Base-by-base conservation (phyloP, 1,140 invertebrate species). In the Drosophila kanapiae region DNA sequence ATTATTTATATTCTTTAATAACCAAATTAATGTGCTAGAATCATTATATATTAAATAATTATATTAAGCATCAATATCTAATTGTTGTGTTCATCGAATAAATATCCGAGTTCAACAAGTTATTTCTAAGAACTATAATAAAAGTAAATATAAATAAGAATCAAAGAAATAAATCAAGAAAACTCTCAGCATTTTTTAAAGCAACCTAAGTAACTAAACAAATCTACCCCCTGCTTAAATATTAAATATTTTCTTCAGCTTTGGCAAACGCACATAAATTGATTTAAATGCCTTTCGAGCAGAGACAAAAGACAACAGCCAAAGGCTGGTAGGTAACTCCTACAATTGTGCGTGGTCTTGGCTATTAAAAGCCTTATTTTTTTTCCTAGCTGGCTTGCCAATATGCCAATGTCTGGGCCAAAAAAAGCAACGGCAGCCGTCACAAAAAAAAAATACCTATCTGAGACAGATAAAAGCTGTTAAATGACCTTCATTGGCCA, bases 401-500 rank as follows among this genome's bases (percentile, higher is more conserved):
- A 38, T 75, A 45, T 29, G 53, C 37, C 53, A 72, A 72, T 72
- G 69, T 38, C 69, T 57, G 18, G 6, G 53, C 68, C 67, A 38
- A 54, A 40, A 69, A 78, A 31, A 48, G 45, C 59, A 65, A 53
- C 57, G 64, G 63, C 62, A 49, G 42, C 57, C 57, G 54, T 60
- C 38, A 79, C 54, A 56, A 56, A 56, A 38, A 51, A 31, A 7
- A 31, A 6, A 40, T 56, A 56, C 53, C 60, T 56, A 70, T 53
- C 72, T 69, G 69, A 77, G 70, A 60, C 60, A 84, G 62, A 84
- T 85, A 90, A 88, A 83, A 88, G 78, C 62, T 80, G 70, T 75
- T 47, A 88, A 85, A 79, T 85, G 87, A 81, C 85, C 85, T 88
- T 88, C 85, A 88, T 90, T 90, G 85, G 85, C 78, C 67, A 88